A percentile compares a stretch with the other conserved stretches of the same genome.
phyloP scores from a whole-genome alignment of 2,888 invertebrate species.

The Electrophaes corylata region DNA sequence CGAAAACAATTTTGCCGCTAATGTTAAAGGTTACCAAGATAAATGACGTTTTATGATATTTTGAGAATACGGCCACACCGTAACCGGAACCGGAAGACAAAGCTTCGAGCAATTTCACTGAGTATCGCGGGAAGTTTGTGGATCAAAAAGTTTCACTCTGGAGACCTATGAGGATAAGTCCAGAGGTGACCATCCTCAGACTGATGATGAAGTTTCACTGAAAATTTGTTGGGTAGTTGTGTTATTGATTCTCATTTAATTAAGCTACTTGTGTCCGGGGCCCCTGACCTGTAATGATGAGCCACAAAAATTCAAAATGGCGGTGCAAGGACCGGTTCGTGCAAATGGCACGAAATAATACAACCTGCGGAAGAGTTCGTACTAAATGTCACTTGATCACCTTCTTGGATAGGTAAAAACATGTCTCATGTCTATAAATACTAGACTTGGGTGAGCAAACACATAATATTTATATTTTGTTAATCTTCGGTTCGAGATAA shows the following conservation, averaged over 20 bases:
- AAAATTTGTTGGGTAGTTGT: neutral
- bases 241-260: neutral
- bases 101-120: no score
- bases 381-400: slow-evolving; percentile 78
- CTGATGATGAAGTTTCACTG: no score
- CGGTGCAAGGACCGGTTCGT: slow-evolving; percentile 60
- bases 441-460: neutral
- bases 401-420: slow-evolving; percentile 52
- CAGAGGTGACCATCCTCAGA: no score
- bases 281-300: slow-evolving; percentile 36
- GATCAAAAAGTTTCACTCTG: no score
- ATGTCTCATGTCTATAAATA: slow-evolving; percentile 38
- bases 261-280: slow-evolving; percentile 13
- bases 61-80: neutral
- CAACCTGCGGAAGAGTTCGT: slow-evolving; percentile 59
- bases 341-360: slow-evolving; percentile 52
- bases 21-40: slow-evolving; percentile 14
- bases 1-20: slow-evolving; percentile 8
- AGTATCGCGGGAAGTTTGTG: no score
- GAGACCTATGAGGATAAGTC: no score
- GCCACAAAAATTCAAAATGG: slow-evolving; percentile 50
- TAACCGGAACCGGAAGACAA: neutral
- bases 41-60: neutral
- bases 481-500: no score
- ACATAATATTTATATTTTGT: no score